These are phyloP conservation scores for Homarus gammarus DNA, from an alignment of 2,888 invertebrate genomes.

Conservation along the genomic window DNA sequence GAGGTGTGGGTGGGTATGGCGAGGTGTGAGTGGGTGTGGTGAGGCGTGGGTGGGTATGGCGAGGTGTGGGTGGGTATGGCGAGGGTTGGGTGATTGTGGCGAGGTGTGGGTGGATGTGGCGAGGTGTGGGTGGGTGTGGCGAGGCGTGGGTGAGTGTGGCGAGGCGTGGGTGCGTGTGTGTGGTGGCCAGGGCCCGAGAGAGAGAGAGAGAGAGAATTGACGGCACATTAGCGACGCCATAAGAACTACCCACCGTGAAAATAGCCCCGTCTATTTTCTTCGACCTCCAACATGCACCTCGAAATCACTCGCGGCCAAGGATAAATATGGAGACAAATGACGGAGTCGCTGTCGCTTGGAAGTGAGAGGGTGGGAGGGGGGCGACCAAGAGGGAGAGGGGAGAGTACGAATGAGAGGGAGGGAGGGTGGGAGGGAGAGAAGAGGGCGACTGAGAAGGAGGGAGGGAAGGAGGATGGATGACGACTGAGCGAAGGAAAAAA, in stretches of 20 bases:
- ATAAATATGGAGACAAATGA: background rate
- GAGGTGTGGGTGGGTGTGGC: no score
- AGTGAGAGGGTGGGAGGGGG: no score
- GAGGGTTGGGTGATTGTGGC: no score
- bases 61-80: no score
- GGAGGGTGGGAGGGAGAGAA: background rate
- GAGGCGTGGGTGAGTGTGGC: background rate
- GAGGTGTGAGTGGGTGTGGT: no score
- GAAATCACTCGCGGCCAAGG: background rate
- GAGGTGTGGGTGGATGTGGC: background rate
- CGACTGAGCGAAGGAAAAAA: background rate
- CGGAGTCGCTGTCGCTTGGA: background rate
- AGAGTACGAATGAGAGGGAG: background rate
- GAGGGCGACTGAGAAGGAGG: no score
- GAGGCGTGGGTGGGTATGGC: no score
- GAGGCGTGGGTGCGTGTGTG: background rate
- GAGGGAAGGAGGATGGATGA: background rate
- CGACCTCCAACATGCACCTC: background rate
- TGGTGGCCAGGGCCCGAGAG: no score
- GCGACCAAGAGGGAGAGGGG: slow-evolving; percentile 3
- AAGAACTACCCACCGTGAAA: slow-evolving; percentile 14
- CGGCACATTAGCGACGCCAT: slow-evolving; percentile 30
- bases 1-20: no score
- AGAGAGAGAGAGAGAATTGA: background rate
- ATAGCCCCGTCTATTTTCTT: slow-evolving; percentile 11